These are phyloP conservation scores for Acrossocheilus wenchowensis DNA, from an alignment of 2,797 vertebrate species.

Conservation along the genomic window DNA sequence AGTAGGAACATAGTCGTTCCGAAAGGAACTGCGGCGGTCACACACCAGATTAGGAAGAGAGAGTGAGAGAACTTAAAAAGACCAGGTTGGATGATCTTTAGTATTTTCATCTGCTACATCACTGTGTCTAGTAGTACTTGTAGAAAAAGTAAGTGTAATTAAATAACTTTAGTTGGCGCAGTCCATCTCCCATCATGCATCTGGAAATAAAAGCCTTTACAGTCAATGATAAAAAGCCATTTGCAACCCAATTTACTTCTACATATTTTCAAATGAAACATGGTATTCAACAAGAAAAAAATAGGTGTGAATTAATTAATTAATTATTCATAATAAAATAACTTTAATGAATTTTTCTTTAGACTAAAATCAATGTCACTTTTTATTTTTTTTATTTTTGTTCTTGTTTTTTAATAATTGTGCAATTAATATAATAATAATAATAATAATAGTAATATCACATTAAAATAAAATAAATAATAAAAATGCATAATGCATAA, in stretches of 20 bases:
- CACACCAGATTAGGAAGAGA: background rate
- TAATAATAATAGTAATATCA: too few relatives aligned
- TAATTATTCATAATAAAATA: background rate
- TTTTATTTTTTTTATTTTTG: too few relatives aligned
- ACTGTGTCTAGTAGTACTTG: background rate
- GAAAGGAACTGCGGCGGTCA: background rate
- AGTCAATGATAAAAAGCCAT: background rate
- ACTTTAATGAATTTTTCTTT: too few relatives aligned
- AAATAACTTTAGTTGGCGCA: background rate
- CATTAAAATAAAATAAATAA: background rate
- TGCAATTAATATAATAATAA: too few relatives aligned
- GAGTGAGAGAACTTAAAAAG: background rate
- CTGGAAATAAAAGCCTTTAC: background rate
- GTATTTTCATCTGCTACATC: background rate
- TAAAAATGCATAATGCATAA: background rate
- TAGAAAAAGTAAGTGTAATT: background rate
- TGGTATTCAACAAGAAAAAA: background rate
- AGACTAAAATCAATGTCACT: too few relatives aligned
- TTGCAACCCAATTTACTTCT: background rate
- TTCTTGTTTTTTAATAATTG: background rate
- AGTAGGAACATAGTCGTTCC: slow-evolving; percentile 45
- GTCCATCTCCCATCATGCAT: background rate
- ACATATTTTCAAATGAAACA: background rate
- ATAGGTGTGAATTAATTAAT: background rate
- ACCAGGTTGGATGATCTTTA: background rate